Conservation (phyloP, 2,888 invertebrate genomes). For the Archips xylosteana region DNA sequence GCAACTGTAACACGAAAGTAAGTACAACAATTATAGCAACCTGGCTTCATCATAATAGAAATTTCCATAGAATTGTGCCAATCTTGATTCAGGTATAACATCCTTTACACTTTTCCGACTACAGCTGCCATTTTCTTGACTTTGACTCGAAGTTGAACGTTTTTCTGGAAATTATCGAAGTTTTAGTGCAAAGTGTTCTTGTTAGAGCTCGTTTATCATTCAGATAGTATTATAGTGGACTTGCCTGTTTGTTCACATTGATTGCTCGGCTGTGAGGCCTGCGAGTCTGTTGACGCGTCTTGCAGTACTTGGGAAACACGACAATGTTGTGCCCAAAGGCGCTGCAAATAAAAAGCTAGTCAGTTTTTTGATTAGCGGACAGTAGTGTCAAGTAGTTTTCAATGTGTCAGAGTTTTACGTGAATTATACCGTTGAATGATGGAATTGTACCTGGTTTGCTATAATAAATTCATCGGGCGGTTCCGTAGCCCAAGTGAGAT, state of each 20-base stretch:
- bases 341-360: slow-evolving; percentile 60
- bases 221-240: slow-evolving; percentile 5
- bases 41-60: slow-evolving; percentile 83
- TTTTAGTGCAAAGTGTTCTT: not conserved
- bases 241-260: slow-evolving; percentile 73
- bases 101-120: slow-evolving; percentile 84
- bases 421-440: slow-evolving; percentile 14
- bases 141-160: slow-evolving; percentile 63
- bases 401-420: slow-evolving; percentile 25
- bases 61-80: slow-evolving; percentile 86
- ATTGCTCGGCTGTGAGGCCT: slow-evolving; percentile 63
- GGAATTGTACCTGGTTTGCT: slow-evolving; percentile 76
- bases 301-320: slow-evolving; percentile 77
- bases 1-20: not conserved
- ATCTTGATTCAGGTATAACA: slow-evolving; percentile 87
- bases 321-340: slow-evolving; percentile 80
- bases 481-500: slow-evolving; percentile 81
- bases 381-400: slow-evolving; percentile 27
- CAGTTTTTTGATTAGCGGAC: not conserved
- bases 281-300: slow-evolving; percentile 67
- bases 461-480: slow-evolving; percentile 80
- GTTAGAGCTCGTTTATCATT: not conserved
- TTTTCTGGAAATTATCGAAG: slow-evolving; percentile 59
- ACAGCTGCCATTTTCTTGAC: slow-evolving; percentile 70
- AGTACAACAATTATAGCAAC: slow-evolving; percentile 49